phyloP scores from a whole-genome alignment of 2,113 vertebrate species.

The Cyanoramphus novaezelandiae region DNA sequence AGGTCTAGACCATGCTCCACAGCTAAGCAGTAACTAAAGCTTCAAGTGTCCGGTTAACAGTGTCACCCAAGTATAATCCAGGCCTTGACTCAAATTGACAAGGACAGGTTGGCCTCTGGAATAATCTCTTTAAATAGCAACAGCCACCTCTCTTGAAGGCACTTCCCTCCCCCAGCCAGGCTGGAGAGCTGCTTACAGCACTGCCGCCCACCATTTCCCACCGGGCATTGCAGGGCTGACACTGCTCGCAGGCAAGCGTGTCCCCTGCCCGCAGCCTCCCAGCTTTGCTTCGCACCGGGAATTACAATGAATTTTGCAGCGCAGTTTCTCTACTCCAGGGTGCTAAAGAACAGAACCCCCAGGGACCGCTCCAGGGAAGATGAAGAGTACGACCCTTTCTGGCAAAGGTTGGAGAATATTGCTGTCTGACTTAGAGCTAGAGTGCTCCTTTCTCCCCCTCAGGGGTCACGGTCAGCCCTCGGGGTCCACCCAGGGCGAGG shows the following conservation, averaged over 20 bases:
- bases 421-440: slow-evolving; percentile 73
- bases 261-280: neutral
- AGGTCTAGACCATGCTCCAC: neutral
- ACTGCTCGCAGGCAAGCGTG: slow-evolving; percentile 3
- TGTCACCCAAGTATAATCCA: slow-evolving; percentile 60
- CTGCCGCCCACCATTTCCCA: neutral
- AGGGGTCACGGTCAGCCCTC: slow-evolving; percentile 36
- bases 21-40: slow-evolving; percentile 60
- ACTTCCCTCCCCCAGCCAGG: neutral
- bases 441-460: slow-evolving; percentile 28
- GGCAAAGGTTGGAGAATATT: slow-evolving; percentile 88
- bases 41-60: slow-evolving; percentile 35
- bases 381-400: slow-evolving; percentile 91
- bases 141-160: slow-evolving; percentile 24
- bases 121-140: slow-evolving; percentile 77
- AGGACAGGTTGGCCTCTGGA: slow-evolving; percentile 65
- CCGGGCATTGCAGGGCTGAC: neutral
- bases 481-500: neutral
- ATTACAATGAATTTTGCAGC: slow-evolving; percentile 88
- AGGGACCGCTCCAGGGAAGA: slow-evolving; percentile 66
- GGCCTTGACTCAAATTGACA: slow-evolving; percentile 70
- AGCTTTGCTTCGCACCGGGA: slow-evolving; percentile 10
- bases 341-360: slow-evolving; percentile 76
- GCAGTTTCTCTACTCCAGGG: slow-evolving; percentile 85
- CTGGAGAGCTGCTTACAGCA: neutral